Base-by-base conservation (phyloP, 2,888 invertebrate species). In the Pterostichus niger region DNA sequence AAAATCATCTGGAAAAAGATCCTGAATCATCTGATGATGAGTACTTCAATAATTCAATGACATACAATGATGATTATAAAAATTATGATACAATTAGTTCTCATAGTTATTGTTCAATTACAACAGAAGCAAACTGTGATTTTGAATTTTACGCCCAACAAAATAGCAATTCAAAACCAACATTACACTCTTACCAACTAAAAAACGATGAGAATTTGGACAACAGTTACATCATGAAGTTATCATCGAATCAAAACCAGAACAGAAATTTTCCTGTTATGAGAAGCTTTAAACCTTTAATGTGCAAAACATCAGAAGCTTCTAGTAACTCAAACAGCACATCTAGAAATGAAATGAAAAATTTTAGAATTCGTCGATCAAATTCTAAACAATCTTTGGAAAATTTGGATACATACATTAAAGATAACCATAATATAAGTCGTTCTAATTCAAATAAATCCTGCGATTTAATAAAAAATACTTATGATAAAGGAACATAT, bases 71-170 rank as follows among this genome's bases (percentile, higher is more conserved):
- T 49, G 88, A 89, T 71, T 84, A 89, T 24, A 89, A 89, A 6
- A 90, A 90, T 46, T 89, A 87, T 84, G 89, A 89, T 71, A 87
- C 88, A 0, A 84, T 87, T 76, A 89, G 84, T 87, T 89, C 84
- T 83, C 89, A 83, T 87, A 92, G 92, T 85, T 91, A 91, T 59
- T 92, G 91, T 84, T 93, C 93, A 6, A 93, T 93, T 49, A 93
- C 93, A 0, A 93, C 93, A 0, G 92, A 92, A 84, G 93, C 93
- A 33, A 93, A 93, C 86, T 92, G 93, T 86, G 93, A 93, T 87
- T 93, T 93, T 86, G 93, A 93, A 85, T 93, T 92, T 87, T 93
- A 91, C 85, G 59, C 77, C 9, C 84, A 82, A 35, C 46, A 84
- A 61, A 68, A 68, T 7, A 61, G 31, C 64, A 35, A 61, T 11